Conservation (phyloP, 1,140 invertebrate species). For the Phortica variegata region DNA sequence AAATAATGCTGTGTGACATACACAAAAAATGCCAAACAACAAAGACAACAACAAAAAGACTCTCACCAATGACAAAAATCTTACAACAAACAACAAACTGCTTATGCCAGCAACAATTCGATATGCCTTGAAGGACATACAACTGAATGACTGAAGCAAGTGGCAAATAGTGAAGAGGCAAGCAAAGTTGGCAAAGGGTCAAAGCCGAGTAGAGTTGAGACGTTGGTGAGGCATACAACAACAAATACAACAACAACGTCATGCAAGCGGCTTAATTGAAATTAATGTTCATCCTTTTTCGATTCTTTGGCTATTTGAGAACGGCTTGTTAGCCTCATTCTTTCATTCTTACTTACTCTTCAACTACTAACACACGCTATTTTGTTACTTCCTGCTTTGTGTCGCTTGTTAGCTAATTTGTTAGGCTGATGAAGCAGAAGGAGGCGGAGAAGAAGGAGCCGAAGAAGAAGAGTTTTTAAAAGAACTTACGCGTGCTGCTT, state of each 20-base stretch:
- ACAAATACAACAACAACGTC: too few species aligned
- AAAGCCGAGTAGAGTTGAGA: too few species aligned
- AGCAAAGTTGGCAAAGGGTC: too few species aligned
- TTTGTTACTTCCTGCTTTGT: constrained; percentile 5
- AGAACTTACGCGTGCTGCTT: too few species aligned
- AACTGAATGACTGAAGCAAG: neutral
- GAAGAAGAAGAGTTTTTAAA: too few species aligned
- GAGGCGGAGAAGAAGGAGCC: too few species aligned
- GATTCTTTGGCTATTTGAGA: constrained; percentile 17
- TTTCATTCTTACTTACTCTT: neutral
- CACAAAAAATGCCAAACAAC: constrained; percentile 32
- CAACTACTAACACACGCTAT: neutral
- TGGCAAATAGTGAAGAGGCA: constrained; percentile 6
- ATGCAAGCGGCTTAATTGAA: constrained; percentile 44
- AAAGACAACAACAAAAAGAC: constrained; percentile 8
- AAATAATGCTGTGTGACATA: constrained; percentile 38
- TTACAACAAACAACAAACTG: neutral
- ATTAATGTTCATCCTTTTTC: constrained; percentile 51
- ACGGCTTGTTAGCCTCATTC: neutral
- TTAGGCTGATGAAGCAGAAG: too few species aligned
- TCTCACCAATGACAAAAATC: neutral
- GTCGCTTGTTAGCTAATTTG: constrained; percentile 18
- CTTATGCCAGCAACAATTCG: too few species aligned
- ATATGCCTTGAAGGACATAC: neutral
- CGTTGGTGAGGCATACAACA: too few species aligned